A percentile compares a stretch with the other conserved stretches of the same genome.
These are phyloP conservation scores for Ophion ventricosus DNA, from an alignment of 2,888 invertebrate genomes.

Conservation along the genomic window DNA sequence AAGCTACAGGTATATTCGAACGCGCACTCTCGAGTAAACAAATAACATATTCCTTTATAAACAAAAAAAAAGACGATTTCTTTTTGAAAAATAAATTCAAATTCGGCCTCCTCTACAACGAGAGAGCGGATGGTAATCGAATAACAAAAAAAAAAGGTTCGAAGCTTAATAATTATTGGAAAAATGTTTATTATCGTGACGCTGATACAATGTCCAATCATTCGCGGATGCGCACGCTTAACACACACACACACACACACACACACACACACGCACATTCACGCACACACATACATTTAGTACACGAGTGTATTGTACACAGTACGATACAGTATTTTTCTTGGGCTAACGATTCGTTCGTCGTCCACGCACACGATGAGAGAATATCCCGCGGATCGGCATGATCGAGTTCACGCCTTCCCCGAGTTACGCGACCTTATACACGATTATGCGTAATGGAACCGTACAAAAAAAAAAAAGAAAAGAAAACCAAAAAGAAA, in stretches of 20 bases:
- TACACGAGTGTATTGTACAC: constrained; percentile 75
- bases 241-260: constrained; percentile 65
- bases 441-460: constrained; percentile 76
- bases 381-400: constrained; percentile 58
- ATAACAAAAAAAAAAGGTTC: constrained; percentile 3
- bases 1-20: no score
- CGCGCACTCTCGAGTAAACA: no score
- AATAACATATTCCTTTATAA: no score
- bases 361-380: constrained; percentile 63
- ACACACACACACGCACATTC: constrained; percentile 61
- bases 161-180: constrained; percentile 73
- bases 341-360: constrained; percentile 25
- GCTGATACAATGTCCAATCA: constrained; percentile 76
- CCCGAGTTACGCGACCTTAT: constrained; percentile 45
- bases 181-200: constrained; percentile 81
- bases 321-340: constrained; percentile 77
- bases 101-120: no score
- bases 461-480: constrained; percentile 79
- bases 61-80: no score
- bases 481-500: constrained; percentile 35
- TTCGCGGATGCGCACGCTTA: constrained; percentile 73
- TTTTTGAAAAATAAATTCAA: no score
- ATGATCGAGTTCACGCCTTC: constrained; percentile 48
- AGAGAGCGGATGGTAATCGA: neutral
- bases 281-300: constrained; percentile 45